These are phyloP conservation scores for Calidris pygmaea DNA, from an alignment of 2,113 vertebrate genomes.

Conservation along the genomic window DNA sequence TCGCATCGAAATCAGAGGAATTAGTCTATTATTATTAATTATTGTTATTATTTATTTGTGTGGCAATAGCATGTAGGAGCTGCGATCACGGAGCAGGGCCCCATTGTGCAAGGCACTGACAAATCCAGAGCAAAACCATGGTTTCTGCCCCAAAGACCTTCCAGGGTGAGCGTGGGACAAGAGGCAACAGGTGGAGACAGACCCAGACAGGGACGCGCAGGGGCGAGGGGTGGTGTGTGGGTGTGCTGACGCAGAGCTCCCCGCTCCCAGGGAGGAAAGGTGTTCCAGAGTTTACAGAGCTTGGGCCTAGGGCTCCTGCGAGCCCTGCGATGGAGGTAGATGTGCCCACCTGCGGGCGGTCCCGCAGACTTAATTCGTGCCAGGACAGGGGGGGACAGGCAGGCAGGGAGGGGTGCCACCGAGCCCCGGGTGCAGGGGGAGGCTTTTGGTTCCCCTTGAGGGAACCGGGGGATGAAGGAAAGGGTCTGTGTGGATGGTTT, in stretches of 20 bases:
- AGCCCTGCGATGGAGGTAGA: neutral
- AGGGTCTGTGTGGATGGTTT: neutral
- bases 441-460: neutral
- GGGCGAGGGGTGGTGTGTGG: conserved; percentile 6
- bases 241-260: neutral
- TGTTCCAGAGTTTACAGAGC: neutral
- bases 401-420: neutral
- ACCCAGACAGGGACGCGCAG: neutral
- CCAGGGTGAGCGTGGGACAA: neutral
- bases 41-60: conserved; percentile 61
- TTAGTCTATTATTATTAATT: conserved; percentile 62
- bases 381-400: neutral
- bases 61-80: conserved; percentile 43
- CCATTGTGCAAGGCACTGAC: conserved; percentile 21
- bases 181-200: conserved; percentile 54
- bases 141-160: conserved; percentile 57
- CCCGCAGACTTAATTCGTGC: rapidly evolving
- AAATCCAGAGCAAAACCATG: neutral
- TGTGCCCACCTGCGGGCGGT: rapidly evolving
- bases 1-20: conserved; percentile 62
- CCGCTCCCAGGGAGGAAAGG: neutral
- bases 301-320: neutral
- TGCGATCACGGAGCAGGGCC: neutral
- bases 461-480: neutral
- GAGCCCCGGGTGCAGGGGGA: rapidly evolving